phyloP scores from a whole-genome alignment of 2,888 invertebrate species.

The Tiliacea aurago region DNA sequence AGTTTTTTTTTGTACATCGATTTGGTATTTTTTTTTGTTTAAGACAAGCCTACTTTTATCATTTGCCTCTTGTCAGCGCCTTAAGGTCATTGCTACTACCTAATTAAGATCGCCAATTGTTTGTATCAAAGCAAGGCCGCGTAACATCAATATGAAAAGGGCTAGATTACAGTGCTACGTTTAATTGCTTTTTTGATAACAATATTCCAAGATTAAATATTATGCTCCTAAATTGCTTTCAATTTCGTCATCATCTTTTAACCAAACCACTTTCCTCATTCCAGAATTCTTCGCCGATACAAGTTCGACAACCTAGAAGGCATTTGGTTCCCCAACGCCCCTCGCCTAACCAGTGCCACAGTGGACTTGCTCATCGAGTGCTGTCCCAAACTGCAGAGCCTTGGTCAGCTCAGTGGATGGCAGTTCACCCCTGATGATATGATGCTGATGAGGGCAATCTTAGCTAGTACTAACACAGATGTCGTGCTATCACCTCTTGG shows the following conservation, averaged over 20 bases:
- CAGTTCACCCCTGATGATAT: slow-evolving; percentile 92
- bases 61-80: too few species aligned
- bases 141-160: neutral
- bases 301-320: slow-evolving; percentile 92
- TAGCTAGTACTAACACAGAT: slow-evolving; percentile 92
- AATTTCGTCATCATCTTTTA: neutral
- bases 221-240: neutral
- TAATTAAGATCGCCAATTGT: neutral
- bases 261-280: slow-evolving; percentile 63
- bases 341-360: slow-evolving; percentile 91
- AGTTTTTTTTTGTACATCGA: too few species aligned
- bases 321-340: slow-evolving; percentile 93
- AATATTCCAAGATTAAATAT: neutral
- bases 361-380: slow-evolving; percentile 92
- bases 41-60: too few species aligned
- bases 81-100: too few species aligned
- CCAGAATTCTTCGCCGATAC: slow-evolving; percentile 92
- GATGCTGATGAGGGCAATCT: slow-evolving; percentile 92
- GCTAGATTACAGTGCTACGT: neutral
- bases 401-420: slow-evolving; percentile 93
- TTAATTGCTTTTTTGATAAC: too few species aligned
- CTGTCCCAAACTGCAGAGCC: slow-evolving; percentile 92
- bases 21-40: too few species aligned
- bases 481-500: slow-evolving; percentile 91
- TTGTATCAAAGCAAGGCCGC: neutral